Conservation (phyloP, 2,888 invertebrate genomes). For the Andrena dorsata region DNA sequence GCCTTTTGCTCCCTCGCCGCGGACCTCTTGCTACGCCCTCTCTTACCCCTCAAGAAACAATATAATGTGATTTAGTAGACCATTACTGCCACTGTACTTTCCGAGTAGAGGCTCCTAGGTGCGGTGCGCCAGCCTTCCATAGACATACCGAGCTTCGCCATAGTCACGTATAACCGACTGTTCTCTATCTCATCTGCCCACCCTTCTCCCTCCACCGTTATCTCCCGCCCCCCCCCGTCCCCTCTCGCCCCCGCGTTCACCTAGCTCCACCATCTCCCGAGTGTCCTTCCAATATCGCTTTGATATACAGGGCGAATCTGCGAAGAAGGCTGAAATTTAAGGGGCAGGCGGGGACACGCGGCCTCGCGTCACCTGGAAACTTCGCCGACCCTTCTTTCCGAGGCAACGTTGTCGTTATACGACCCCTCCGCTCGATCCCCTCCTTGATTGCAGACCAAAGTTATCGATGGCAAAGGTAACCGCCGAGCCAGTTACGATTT, state of each 20-base stretch:
- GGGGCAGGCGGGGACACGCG: neutral
- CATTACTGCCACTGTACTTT: constrained; percentile 83
- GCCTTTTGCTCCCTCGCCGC: constrained; percentile 58
- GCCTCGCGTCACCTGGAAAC: neutral
- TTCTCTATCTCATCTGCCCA: constrained; percentile 71
- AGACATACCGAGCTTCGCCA: constrained; percentile 66
- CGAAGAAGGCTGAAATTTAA: constrained; percentile 16
- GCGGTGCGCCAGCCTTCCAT: constrained; percentile 72
- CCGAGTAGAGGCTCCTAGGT: constrained; percentile 75
- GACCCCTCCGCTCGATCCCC: neutral
- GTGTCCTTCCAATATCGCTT: constrained; percentile 41
- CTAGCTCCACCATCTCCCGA: neutral
- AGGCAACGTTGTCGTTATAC: neutral
- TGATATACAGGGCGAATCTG: constrained; percentile 29
- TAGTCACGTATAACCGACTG: constrained; percentile 75
- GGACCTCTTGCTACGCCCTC: constrained; percentile 63
- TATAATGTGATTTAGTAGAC: constrained; percentile 84
- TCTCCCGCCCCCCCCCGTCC: constrained; percentile 10
- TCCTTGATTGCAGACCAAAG: neutral
- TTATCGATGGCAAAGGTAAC: neutral
- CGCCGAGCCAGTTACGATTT: neutral
- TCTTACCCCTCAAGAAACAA: constrained; percentile 80
- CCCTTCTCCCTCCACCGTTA: constrained; percentile 21
- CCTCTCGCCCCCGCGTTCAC: neutral
- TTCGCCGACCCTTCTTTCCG: neutral